phyloP scores from a whole-genome alignment of 2,888 invertebrate genomes.

The Carabus problematicus region DNA sequence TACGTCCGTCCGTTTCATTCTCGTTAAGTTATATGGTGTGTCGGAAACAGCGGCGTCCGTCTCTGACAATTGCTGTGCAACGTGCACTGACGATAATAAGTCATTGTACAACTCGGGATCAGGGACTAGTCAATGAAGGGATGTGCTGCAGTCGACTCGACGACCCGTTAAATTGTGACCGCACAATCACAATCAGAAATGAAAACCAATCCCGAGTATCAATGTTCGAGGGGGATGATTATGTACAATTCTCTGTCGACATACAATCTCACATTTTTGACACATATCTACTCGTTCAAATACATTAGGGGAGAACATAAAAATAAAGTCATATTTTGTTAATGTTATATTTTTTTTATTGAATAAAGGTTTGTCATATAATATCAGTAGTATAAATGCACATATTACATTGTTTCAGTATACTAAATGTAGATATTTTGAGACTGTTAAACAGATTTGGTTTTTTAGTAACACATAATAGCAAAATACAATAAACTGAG shows the following conservation, averaged over 20 bases:
- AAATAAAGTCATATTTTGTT: too few species aligned
- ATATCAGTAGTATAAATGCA: too few species aligned
- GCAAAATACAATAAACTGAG: not conserved
- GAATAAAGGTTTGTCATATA: too few species aligned
- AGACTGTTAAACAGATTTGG: too few species aligned
- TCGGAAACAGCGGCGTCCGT: constrained; percentile 35
- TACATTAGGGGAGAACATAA: too few species aligned
- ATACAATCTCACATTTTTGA: too few species aligned
- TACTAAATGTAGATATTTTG: too few species aligned
- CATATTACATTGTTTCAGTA: too few species aligned
- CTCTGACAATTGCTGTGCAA: constrained; percentile 10
- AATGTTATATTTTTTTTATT: too few species aligned
- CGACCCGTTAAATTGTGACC: constrained; percentile 44
- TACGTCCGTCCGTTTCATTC: constrained; percentile 15
- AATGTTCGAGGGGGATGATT: constrained; percentile 26
- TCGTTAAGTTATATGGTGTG: constrained; percentile 28
- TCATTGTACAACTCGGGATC: constrained; percentile 20
- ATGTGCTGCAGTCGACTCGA: constrained; percentile 29
- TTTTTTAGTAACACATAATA: too few species aligned
- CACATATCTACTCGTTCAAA: too few species aligned
- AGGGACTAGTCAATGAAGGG: constrained; percentile 17
- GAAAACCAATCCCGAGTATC: constrained; percentile 33
- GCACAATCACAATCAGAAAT: constrained; percentile 41
- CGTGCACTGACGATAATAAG: constrained; percentile 26
- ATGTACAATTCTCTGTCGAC: too few species aligned